Base-by-base conservation (phyloP, 2,888 invertebrate species). In the Sminthurides aquaticus region DNA sequence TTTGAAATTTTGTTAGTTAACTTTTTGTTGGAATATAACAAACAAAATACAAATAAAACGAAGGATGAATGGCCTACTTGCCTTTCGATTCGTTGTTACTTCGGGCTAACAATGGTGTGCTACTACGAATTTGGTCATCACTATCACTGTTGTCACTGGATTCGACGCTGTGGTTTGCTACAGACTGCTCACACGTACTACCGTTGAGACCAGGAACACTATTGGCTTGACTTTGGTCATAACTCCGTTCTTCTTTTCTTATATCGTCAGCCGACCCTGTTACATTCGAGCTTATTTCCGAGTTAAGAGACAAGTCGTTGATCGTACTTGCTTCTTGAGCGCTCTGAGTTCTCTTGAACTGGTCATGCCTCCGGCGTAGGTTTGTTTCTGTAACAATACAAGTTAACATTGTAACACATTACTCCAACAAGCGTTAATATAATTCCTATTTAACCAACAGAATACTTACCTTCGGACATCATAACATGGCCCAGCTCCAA, bases 401-500 rank as follows among this genome's bases (percentile, higher is more conserved):
- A n/a, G n/a, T n/a, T n/a, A n/a, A n/a, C n/a, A n/a, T n/a, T n/a
- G n/a, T n/a, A n/a, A n/a, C n/a, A n/a, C n/a, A n/a, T n/a, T n/a
- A n/a, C n/a, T n/a, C n/a, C n/a, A n/a, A n/a, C n/a, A n/a, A n/a
- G n/a, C n/a, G n/a, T n/a, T n/a, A n/a, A n/a, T n/a, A n/a, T n/a
- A n/a, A n/a, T n/a, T n/a, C n/a, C n/a, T n/a, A n/a, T n/a, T n/a
- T 34, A 5, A 34, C 15, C 8, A 34, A 15, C 15, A 11, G 8
- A 34, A 34, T 34, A 34, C 25, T 57, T 68, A 72, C 72, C 72
- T 62, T 69, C 62, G 3, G 67, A 69, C 1, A 68, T 66, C 18
- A 73, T 59, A 26, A 71, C 81, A 77, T 76, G 81, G 26, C 81
- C 81, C 62, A 85, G 77, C 74, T 86, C 85, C 25, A 85, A 76